Conservation (phyloP, 2,797 vertebrate genomes). For the Kryptopterus vitreolus region DNA sequence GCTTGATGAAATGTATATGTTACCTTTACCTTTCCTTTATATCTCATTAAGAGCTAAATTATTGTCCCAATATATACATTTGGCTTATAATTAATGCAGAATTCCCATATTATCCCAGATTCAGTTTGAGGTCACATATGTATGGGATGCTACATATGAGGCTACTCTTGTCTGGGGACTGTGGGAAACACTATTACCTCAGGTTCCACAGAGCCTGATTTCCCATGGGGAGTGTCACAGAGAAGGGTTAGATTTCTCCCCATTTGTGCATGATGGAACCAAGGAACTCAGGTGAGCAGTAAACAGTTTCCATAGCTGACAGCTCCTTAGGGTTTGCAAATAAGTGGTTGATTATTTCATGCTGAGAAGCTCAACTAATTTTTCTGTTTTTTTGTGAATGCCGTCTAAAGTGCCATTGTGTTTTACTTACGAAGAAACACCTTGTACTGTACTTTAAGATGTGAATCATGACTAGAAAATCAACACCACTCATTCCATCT, state of each 20-base stretch:
- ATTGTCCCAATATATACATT: background rate
- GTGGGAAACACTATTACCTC: conserved; percentile 70
- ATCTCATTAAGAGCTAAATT: conserved; percentile 6
- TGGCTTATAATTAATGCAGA: conserved; percentile 8
- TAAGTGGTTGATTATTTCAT: conserved; percentile 30
- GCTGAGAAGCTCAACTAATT: background rate
- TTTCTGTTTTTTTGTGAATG: background rate
- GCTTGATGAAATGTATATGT: conserved; percentile 3
- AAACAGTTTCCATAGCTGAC: conserved; percentile 48
- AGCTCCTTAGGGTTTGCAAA: conserved; percentile 23
- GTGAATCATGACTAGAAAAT: background rate
- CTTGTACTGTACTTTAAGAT: background rate
- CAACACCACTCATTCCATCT: background rate
- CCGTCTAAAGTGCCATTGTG: background rate
- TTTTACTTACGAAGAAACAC: conserved; percentile 20
- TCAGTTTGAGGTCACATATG: background rate
- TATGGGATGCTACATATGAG: conserved; percentile 15
- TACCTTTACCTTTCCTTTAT: too few relatives aligned
- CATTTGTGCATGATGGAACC: conserved; percentile 43
- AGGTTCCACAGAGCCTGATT: conserved; percentile 64
- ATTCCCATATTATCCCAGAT: background rate
- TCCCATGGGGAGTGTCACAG: conserved; percentile 62
- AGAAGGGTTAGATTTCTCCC: conserved; percentile 57
- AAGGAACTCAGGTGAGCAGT: conserved; percentile 57
- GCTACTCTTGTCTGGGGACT: conserved; percentile 56